phyloP scores from a whole-genome alignment of 2,113 vertebrate species.

The Trematomus loennbergii region DNA sequence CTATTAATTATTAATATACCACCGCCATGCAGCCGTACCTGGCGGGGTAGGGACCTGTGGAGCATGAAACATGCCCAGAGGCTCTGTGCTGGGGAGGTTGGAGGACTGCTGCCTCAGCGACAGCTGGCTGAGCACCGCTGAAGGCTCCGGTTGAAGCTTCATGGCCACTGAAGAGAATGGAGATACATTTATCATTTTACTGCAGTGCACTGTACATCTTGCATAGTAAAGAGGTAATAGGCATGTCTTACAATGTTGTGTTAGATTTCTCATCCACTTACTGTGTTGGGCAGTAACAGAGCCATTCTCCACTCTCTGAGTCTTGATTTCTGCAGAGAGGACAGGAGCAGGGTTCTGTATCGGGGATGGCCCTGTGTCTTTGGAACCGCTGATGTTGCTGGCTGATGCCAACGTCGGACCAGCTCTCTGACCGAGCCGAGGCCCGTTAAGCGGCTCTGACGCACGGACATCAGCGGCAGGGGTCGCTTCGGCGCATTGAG shows the following conservation, averaged over 20 bases:
- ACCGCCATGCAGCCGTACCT: slow-evolving; percentile 40
- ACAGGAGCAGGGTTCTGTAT: slow-evolving; percentile 62
- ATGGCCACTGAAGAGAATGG: slow-evolving; percentile 85
- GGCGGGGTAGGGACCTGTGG: slow-evolving; percentile 81
- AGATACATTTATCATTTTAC: neutral
- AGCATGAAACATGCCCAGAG: slow-evolving; percentile 64
- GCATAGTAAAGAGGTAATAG: too few species aligned
- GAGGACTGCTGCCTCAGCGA: slow-evolving; percentile 88
- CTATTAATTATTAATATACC: too few species aligned
- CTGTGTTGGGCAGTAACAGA: slow-evolving; percentile 77
- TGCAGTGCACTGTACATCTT: neutral
- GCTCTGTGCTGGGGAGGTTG: slow-evolving; percentile 65
- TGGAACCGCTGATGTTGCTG: slow-evolving; percentile 74
- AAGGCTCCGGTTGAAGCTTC: slow-evolving; percentile 95
- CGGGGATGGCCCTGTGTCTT: slow-evolving; percentile 65
- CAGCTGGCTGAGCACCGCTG: slow-evolving; percentile 93
- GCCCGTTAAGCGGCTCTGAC: slow-evolving; percentile 88
- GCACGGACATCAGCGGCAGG: slow-evolving; percentile 85
- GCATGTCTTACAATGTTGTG: too few species aligned
- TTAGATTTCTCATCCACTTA: slow-evolving; percentile 63
- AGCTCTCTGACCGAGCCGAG: slow-evolving; percentile 86
- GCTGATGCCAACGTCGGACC: slow-evolving; percentile 74
- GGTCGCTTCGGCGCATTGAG: slow-evolving; percentile 86
- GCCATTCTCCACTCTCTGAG: slow-evolving; percentile 79
- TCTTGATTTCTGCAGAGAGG: slow-evolving; percentile 84